phyloP scores from a whole-genome alignment of 1,140 invertebrate species.

The Hestina assimilis region DNA sequence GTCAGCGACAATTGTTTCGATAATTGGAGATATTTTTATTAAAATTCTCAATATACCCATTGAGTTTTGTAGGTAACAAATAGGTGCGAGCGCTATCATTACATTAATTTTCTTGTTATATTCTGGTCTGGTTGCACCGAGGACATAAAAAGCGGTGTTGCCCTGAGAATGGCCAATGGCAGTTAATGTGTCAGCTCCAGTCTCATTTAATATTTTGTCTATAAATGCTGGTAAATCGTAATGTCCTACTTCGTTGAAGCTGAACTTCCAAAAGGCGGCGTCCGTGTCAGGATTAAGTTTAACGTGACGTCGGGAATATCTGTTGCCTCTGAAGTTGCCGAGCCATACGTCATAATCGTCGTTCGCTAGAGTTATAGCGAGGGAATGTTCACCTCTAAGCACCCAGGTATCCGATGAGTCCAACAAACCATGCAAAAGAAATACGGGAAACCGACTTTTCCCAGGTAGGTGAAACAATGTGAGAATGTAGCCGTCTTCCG shows the following conservation, averaged over 20 bases:
- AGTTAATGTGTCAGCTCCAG: conserved; percentile 79
- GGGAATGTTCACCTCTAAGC: conserved; percentile 27
- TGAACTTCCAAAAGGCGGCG: conserved; percentile 29
- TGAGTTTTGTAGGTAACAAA: conserved; percentile 19
- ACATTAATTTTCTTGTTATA: conserved; percentile 39
- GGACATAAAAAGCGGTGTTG: conserved; percentile 71
- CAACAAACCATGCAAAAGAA: conserved; percentile 32
- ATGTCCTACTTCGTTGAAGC: conserved; percentile 30
- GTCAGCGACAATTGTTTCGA: neutral
- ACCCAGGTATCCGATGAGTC: conserved; percentile 35
- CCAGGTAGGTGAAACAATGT: conserved; percentile 28
- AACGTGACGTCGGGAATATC: conserved; percentile 27
- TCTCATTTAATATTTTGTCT: conserved; percentile 80
- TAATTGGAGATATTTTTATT: neutral
- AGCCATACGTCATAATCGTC: conserved; percentile 35
- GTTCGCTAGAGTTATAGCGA: conserved; percentile 21
- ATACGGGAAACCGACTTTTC: conserved; percentile 14
- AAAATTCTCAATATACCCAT: neutral
- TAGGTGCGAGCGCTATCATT: conserved; percentile 25
- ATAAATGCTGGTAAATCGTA: conserved; percentile 30
- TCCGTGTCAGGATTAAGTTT: conserved; percentile 25
- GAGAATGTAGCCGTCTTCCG: conserved; percentile 37
- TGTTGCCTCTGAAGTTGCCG: conserved; percentile 27
- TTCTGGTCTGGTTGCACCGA: conserved; percentile 42
- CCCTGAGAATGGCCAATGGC: conserved; percentile 52